A percentile compares a stretch with the other conserved stretches of the same genome.
Conservation (phyloP, 2,888 invertebrate genomes). For the Lomographa bimaculata region DNA sequence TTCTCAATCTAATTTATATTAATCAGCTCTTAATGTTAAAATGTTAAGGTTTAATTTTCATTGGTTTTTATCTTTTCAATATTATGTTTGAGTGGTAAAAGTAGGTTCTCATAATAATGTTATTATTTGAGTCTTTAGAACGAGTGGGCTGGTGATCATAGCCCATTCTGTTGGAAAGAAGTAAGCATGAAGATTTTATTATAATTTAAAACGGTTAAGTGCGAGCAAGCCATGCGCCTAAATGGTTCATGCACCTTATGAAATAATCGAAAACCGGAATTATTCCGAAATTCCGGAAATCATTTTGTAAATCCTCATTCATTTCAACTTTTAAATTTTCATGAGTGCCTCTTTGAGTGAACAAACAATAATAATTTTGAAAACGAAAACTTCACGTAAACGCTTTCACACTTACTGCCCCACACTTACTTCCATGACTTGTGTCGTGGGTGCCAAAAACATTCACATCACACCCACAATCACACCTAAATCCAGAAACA, state of each 20-base stretch:
- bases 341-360: too few species aligned
- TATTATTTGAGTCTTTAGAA: slow-evolving; percentile 67
- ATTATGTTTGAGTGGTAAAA: slow-evolving; percentile 34
- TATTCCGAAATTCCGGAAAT: too few species aligned
- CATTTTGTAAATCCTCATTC: too few species aligned
- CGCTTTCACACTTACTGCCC: too few species aligned
- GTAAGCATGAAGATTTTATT: slow-evolving; percentile 62
- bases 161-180: slow-evolving; percentile 67
- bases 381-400: too few species aligned
- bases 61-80: slow-evolving; percentile 15
- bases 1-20: slow-evolving; percentile 14
- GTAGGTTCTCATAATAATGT: slow-evolving; percentile 71
- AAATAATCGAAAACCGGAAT: too few species aligned
- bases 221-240: slow-evolving; percentile 24
- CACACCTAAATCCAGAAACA: too few species aligned
- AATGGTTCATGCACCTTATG: slow-evolving; percentile 34
- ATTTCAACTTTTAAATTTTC: too few species aligned
- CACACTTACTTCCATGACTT: too few species aligned
- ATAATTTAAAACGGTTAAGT: slow-evolving; percentile 42
- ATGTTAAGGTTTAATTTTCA: slow-evolving; percentile 37
- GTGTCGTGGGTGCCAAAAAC: too few species aligned
- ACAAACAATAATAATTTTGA: too few species aligned
- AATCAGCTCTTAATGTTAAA: slow-evolving; percentile 19
- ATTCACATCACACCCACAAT: too few species aligned
- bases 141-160: slow-evolving; percentile 76